Conservation (phyloP, 2,797 vertebrate species). For the Capromys pilorides region DNA sequence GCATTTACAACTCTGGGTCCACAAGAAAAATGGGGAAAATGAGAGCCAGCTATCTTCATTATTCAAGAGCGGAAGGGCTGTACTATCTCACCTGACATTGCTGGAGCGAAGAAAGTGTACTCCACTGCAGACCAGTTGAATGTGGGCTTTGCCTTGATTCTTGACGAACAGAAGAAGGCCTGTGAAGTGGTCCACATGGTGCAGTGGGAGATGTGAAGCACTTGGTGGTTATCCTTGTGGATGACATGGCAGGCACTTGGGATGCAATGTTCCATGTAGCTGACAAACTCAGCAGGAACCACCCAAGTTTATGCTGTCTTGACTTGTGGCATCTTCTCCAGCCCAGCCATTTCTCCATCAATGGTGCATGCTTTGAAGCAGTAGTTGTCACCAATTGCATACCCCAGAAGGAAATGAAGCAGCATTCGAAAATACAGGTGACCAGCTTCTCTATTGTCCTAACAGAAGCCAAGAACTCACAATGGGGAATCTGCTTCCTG, state of each 20-base stretch:
- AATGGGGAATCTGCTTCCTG: constrained; percentile 92
- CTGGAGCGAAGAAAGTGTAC: constrained; percentile 86
- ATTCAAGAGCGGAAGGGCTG: constrained; percentile 96
- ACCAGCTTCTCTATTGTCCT: background rate
- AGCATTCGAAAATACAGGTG: background rate
- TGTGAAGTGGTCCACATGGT: background rate
- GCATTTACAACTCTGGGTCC: constrained; percentile 3
- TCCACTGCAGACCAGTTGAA: background rate
- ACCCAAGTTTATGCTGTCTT: background rate
- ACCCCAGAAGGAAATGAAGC: background rate
- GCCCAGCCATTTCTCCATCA: background rate
- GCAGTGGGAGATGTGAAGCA: background rate
- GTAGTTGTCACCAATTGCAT: background rate
- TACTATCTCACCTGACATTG: constrained; percentile 96
- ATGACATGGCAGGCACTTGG: background rate
- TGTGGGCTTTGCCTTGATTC: background rate
- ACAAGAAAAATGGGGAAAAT: background rate
- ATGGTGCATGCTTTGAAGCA: background rate
- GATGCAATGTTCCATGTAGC: background rate
- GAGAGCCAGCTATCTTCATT: constrained; percentile 81
- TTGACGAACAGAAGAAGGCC: background rate
- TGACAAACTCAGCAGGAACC: background rate
- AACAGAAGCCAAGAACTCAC: background rate
- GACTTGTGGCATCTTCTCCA: background rate
- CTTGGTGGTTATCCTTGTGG: background rate